Conservation (phyloP, 2,113 vertebrate genomes). For the Sus scrofa region T2T-Sscrofa CM000823.6:64863001-64863500, state of each 20-base stretch:
- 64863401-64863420: no score
- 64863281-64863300: slow-evolving; percentile 17
- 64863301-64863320: neutral
- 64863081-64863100: neutral
- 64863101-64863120: neutral
- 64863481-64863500: no score
- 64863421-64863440: no score
- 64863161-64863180: slow-evolving; percentile 19
- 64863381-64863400: no score
- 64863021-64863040: neutral
- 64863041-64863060: neutral
- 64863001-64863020: slow-evolving; percentile 13
- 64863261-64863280: slow-evolving; percentile 55
- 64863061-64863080: neutral
- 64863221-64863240: slow-evolving; percentile 97
- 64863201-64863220: slow-evolving; percentile 97
- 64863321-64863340: neutral
- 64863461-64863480: no score
- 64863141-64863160: neutral
- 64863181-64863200: slow-evolving; percentile 98
- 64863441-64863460: no score
- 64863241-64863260: slow-evolving; percentile 91
- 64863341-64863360: neutral
- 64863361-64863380: neutral
- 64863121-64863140: neutral